These are phyloP conservation scores for Venturia canescens DNA, from an alignment of 1,140 invertebrate species.

Conservation along the genomic window DNA sequence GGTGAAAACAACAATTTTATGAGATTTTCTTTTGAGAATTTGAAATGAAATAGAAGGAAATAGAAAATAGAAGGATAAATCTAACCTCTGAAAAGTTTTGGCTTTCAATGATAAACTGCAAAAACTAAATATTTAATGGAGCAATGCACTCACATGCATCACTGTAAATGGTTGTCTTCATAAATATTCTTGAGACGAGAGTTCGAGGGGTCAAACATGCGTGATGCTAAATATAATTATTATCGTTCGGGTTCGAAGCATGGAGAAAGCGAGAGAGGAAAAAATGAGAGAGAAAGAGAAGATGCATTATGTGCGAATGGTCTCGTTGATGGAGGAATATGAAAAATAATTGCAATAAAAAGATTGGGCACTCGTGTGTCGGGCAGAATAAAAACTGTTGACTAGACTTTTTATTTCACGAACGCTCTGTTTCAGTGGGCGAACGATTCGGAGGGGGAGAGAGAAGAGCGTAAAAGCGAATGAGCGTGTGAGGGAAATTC, in stretches of 20 bases:
- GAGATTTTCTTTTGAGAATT: no score
- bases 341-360: conserved; percentile 17
- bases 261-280: neutral
- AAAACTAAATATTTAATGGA: neutral
- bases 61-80: no score
- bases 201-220: neutral
- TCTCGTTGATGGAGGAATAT: conserved; percentile 38
- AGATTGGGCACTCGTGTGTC: conserved; percentile 1
- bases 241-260: neutral
- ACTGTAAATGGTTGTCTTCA: conserved; percentile 17
- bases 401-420: conserved; percentile 33
- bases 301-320: conserved; percentile 41
- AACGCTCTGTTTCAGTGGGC: neutral
- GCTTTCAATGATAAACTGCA: neutral
- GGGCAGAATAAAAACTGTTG: neutral
- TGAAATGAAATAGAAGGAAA: no score
- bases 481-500: conserved; percentile 44
- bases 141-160: conserved; percentile 4
- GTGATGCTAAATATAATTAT: conserved; percentile 43
- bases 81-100: neutral
- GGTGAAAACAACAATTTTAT: no score
- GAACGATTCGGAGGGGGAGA: neutral
- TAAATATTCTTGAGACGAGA: neutral
- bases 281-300: neutral
- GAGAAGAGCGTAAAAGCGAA: no score